Percentiles rank a stretch among this genome's conserved stretches.
Conservation (phyloP, 2,888 invertebrate species). For the Melinaea menophilus region DNA sequence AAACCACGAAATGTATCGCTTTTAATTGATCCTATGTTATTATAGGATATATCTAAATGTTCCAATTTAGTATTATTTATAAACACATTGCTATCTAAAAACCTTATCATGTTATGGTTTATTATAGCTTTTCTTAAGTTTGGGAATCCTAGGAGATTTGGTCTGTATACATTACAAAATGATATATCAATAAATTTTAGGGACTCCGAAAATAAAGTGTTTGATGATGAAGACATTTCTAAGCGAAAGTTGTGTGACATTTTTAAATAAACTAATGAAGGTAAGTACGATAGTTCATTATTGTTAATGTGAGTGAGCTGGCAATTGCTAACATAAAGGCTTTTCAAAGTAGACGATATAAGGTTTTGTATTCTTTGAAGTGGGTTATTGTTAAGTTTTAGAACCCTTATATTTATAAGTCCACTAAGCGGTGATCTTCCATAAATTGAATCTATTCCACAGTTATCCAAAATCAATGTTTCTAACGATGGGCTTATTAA, state of each 20-base stretch:
- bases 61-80: slow-evolving; percentile 78
- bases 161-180: slow-evolving; percentile 78
- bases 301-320: slow-evolving; percentile 70
- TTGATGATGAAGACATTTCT: slow-evolving; percentile 61
- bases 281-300: slow-evolving; percentile 76
- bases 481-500: slow-evolving; percentile 78
- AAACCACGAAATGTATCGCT: slow-evolving; percentile 80
- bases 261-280: slow-evolving; percentile 77
- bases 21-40: slow-evolving; percentile 80
- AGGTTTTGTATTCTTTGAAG: slow-evolving; percentile 65
- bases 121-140: slow-evolving; percentile 77
- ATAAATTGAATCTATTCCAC: slow-evolving; percentile 77
- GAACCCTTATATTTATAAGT: slow-evolving; percentile 70
- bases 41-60: slow-evolving; percentile 81
- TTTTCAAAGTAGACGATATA: slow-evolving; percentile 70
- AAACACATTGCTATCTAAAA: slow-evolving; percentile 78
- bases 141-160: slow-evolving; percentile 80
- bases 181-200: slow-evolving; percentile 79
- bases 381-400: slow-evolving; percentile 76
- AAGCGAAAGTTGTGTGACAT: slow-evolving; percentile 80
- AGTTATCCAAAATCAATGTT: slow-evolving; percentile 79
- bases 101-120: slow-evolving; percentile 80
- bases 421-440: slow-evolving; percentile 72
- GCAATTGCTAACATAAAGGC: slow-evolving; percentile 79
- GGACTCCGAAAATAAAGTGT: slow-evolving; percentile 69